Conservation (phyloP, 2,888 invertebrate species). For the Exephanes ischioxanthus region DNA sequence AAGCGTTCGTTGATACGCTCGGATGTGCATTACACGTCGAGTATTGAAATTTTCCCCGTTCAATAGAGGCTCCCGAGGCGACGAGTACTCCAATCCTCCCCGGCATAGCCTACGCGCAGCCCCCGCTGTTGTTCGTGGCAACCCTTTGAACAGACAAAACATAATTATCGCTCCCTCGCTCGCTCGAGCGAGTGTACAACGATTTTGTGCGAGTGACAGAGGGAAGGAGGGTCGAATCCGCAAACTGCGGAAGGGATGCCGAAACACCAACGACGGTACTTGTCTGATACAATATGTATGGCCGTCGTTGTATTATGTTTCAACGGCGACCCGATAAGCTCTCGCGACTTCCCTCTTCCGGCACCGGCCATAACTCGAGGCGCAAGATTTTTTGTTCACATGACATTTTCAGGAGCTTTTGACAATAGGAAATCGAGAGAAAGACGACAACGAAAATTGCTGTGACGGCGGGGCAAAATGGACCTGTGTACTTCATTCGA, state of each 20-base stretch:
- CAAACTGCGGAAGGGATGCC: slow-evolving; percentile 58
- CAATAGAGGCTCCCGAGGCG: slow-evolving; percentile 37
- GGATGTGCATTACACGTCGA: slow-evolving; percentile 33
- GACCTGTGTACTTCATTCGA: too few relatives aligned
- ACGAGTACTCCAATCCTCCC: slow-evolving; percentile 5
- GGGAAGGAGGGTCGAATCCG: slow-evolving; percentile 60
- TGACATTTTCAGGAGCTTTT: not conserved
- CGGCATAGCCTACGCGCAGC: not conserved
- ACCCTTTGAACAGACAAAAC: slow-evolving; percentile 63
- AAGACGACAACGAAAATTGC: not conserved
- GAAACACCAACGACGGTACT: slow-evolving; percentile 27
- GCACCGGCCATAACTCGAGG: not conserved
- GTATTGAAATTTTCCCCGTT: slow-evolving; percentile 45
- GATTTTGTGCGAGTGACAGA: slow-evolving; percentile 35
- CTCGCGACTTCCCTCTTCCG: slow-evolving; percentile 63
- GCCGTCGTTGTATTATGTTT: slow-evolving; percentile 61
- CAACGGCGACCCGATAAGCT: slow-evolving; percentile 73
- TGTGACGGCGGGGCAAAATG: too few relatives aligned
- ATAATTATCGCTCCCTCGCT: slow-evolving; percentile 63
- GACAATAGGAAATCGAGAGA: not conserved
- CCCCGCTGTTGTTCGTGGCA: slow-evolving; percentile 40
- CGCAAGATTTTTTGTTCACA: not conserved
- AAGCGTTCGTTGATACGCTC: slow-evolving; percentile 35
- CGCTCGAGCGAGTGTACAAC: slow-evolving; percentile 21
- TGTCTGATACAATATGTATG: slow-evolving; percentile 18